Evolutionary conservation across 2,888 invertebrate genomes (phyloP), one percentile per base, ranked within the genome.

Genomic region (Lithophane leautieri): DNA sequence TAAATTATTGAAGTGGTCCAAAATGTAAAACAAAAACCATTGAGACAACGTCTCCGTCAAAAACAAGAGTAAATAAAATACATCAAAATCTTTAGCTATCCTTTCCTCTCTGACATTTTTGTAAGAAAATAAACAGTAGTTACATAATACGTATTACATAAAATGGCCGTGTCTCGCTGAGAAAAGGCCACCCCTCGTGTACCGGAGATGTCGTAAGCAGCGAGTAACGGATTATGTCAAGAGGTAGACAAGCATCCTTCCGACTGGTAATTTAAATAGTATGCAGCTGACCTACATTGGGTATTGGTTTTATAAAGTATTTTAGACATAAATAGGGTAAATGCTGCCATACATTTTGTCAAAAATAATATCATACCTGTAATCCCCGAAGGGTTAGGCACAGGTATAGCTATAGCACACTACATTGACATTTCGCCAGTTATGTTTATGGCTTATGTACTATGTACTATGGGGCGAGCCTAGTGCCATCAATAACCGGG

Each of bases 161-260:
- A 79, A 79, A 79, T 65, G 47, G 63, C 28, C 40, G 62, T 47
- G 68, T 65, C 68, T 73, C 14, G 16, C 56, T 63, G 12, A 65
- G 73, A 79, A 78, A 79, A 69, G 34, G 54, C 62, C 63, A 54
- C 58, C 68, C 68, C 47, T 58, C 40, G 44, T 76, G 68, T 62
- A 44, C 67, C 9, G 66, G 58, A 25, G 68, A 79, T 79, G 80
- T 79, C 80, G 73, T 54, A 54, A 69, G 63, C 74, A 79, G 74
- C 68, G 60, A 79, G 80, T 65, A 73, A 79, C 63, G 54, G 80
- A 60, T 79, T 79, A 79, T 60, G 74, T 79, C 79, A 69, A 79
- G 80, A 79, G 58, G 56, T 34, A 79, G 74, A 74, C 74, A 79
- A 79, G 74, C 68, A 69, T 79, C 28, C 54, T 22, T 60, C 52